These are phyloP conservation scores for Myotis pilosus DNA, from an alignment of 2,797 vertebrate genomes.

Conservation along the genomic window DNA sequence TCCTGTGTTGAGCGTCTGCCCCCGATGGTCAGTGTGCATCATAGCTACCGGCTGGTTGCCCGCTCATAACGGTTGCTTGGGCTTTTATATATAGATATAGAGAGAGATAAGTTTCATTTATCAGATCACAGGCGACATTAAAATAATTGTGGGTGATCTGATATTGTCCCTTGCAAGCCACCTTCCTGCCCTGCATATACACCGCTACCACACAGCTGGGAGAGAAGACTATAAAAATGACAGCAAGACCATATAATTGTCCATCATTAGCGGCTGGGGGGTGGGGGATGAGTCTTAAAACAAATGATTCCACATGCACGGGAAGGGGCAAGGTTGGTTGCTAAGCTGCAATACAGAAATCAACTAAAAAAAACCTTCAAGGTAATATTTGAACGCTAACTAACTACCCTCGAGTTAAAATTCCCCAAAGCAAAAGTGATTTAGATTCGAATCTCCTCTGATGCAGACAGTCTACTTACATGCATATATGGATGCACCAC, in stretches of 20 bases:
- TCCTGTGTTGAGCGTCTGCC: no score
- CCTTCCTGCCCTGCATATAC: constrained; percentile 51
- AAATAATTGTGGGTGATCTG: constrained; percentile 58
- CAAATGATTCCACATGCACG: constrained; percentile 21
- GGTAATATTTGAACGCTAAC: not conserved
- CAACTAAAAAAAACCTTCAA: not conserved
- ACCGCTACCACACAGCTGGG: constrained; percentile 13
- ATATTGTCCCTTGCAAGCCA: constrained; percentile 39
- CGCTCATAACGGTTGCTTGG: no score
- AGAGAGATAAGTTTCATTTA: constrained; percentile 4
- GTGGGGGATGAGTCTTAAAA: not conserved
- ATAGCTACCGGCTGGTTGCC: no score
- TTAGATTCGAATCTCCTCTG: not conserved
- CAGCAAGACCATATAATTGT: constrained; percentile 47
- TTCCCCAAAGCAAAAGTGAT: constrained; percentile 26
- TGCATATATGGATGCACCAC: not conserved
- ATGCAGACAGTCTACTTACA: not conserved
- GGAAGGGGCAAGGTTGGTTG: not conserved
- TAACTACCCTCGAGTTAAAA: not conserved
- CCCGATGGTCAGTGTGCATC: no score
- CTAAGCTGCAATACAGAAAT: not conserved
- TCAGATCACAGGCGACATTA: constrained; percentile 64
- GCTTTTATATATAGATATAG: no score
- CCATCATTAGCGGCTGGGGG: not conserved
- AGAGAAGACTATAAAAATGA: constrained; percentile 47